A percentile compares a stretch with the other conserved stretches of the same genome.
These are phyloP conservation scores for Danaus melanippus DNA, from an alignment of 1,140 invertebrate species.

Conservation along the genomic window DNA sequence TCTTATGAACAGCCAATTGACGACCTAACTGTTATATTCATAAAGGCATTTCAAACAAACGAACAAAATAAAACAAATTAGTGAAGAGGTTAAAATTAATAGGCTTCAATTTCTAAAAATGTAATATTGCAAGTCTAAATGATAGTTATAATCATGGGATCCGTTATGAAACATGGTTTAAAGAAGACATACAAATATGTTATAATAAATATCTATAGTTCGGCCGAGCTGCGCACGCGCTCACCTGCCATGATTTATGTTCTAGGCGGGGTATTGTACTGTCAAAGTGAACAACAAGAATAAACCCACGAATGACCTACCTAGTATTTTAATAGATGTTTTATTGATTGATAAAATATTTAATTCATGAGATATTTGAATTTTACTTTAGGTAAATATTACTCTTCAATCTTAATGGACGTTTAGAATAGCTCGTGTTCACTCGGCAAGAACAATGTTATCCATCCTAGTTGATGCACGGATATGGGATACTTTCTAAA, in stretches of 20 bases:
- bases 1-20: slow-evolving; percentile 48
- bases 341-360: background rate
- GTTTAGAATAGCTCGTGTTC: too few relatives aligned
- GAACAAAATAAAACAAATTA: too few relatives aligned
- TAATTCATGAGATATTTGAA: background rate
- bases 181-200: slow-evolving; percentile 30
- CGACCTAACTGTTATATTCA: slow-evolving; percentile 49
- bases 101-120: too few relatives aligned
- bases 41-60: background rate
- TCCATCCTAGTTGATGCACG: too few relatives aligned
- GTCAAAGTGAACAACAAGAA: slow-evolving; percentile 37
- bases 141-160: background rate
- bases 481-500: too few relatives aligned
- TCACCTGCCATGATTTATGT: slow-evolving; percentile 64
- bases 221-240: slow-evolving; percentile 39
- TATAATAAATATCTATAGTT: slow-evolving; percentile 5
- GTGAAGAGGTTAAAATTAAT: too few relatives aligned
- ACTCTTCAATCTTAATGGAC: too few relatives aligned
- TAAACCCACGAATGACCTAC: slow-evolving; percentile 49
- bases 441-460: too few relatives aligned
- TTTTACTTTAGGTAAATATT: too few relatives aligned
- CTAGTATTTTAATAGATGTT: background rate
- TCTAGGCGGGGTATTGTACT: slow-evolving; percentile 47
- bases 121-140: too few relatives aligned
- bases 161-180: slow-evolving; percentile 19